phyloP scores from a whole-genome alignment of 2,888 invertebrate genomes.

The Pheosia tremula region DNA sequence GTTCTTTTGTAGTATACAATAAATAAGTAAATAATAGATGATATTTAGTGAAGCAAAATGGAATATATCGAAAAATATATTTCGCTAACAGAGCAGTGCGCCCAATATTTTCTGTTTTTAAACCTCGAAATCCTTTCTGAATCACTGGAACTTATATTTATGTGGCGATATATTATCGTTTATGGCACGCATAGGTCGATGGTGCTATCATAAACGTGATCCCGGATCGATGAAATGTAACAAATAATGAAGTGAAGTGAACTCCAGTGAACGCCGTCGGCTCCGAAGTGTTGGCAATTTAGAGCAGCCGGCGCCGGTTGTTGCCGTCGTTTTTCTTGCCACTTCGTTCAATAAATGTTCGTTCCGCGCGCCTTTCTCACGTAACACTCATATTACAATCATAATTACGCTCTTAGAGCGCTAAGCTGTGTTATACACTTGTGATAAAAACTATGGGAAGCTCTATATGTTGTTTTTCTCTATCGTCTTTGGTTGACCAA shows the following conservation, averaged over 20 bases:
- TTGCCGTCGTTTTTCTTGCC: slow-evolving; percentile 74
- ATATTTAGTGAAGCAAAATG: slow-evolving; percentile 7
- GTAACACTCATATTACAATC: slow-evolving; percentile 62
- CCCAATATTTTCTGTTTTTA: slow-evolving; percentile 13
- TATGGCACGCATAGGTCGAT: slow-evolving; percentile 20
- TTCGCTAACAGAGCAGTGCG: slow-evolving; percentile 14
- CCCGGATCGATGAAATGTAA: slow-evolving; percentile 64
- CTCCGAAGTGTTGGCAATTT: slow-evolving; percentile 75
- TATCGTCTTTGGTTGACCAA: neutral
- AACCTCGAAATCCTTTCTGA: slow-evolving; percentile 8
- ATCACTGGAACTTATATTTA: slow-evolving; percentile 15
- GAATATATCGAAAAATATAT: slow-evolving; percentile 10
- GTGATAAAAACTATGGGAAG: neutral
- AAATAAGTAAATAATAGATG: too few species aligned
- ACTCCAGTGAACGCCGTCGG: slow-evolving; percentile 65
- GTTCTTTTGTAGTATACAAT: too few species aligned
- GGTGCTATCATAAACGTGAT: slow-evolving; percentile 39
- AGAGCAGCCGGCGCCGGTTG: slow-evolving; percentile 73
- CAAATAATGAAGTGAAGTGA: slow-evolving; percentile 75
- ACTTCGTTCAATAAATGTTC: slow-evolving; percentile 76
- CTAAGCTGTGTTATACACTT: slow-evolving; percentile 16
- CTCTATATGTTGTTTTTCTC: neutral
- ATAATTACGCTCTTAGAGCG: slow-evolving; percentile 47
- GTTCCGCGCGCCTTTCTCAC: slow-evolving; percentile 63
- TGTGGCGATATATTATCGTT: slow-evolving; percentile 14